A percentile compares a stretch with the other conserved stretches of the same genome.
These are phyloP conservation scores for Syrista parreyssii DNA, from an alignment of 2,888 invertebrate species.

Conservation along the genomic window DNA sequence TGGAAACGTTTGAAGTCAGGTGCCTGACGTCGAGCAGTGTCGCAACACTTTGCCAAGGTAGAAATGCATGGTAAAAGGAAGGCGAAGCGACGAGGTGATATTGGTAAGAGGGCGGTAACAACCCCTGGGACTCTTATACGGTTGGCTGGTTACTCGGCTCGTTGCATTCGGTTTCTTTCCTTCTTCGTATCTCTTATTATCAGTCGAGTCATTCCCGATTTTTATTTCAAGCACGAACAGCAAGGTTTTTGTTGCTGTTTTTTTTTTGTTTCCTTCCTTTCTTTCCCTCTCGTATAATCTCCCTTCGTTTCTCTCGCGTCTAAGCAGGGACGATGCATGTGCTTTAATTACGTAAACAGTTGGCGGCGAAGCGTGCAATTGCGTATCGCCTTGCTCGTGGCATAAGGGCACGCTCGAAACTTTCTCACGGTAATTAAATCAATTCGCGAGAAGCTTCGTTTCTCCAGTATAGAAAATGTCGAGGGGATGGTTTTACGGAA, in stretches of 20 bases:
- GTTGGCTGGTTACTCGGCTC: constrained; percentile 8
- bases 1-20: background rate
- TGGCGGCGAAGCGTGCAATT: background rate
- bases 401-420: background rate
- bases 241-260: background rate
- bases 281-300: background rate
- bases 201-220: background rate
- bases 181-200: constrained; percentile 5
- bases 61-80: constrained; percentile 1
- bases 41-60: background rate
- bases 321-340: background rate
- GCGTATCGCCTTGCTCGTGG: background rate
- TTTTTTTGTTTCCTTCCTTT: background rate
- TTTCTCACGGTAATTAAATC: constrained; percentile 42
- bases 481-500: background rate
- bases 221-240: background rate
- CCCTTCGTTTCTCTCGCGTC: background rate
- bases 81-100: background rate
- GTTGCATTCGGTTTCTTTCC: background rate
- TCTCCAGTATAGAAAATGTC: background rate
- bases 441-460: constrained; percentile 18
- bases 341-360: background rate
- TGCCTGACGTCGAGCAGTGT: background rate
- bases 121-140: constrained; percentile 6
- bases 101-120: background rate